Base-by-base conservation (phyloP, 1,140 invertebrate species). In the Drosophila hydei region DNA sequence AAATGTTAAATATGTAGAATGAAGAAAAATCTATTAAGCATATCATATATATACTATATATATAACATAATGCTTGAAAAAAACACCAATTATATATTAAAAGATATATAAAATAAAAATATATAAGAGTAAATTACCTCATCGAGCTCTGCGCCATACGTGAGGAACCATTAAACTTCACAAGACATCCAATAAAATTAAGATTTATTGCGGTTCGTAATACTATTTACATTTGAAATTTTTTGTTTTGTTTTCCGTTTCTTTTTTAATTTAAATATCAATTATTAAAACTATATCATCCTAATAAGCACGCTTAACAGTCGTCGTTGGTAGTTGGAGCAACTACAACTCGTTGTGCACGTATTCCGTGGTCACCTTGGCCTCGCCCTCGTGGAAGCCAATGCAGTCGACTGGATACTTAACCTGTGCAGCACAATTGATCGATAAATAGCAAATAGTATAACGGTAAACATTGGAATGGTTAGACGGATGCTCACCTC, bases 291-390 rank as follows among this genome's bases (percentile, higher is more conserved):
- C 78, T 85, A 81, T 72, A 40, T 75, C 54, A 52, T 75, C 71
- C 80, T 65, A 81, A 75, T 69, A 47, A 87, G 70, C 77, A 71
- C 67, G 33, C 70, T 48, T 59, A 42, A 55, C 40, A 56, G 25
- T 68, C 45, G 38, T 3, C 9, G 18, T 58, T 47, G 23, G 4
- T 11, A 54, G 18, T 27, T 23, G n/a, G 19, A 18, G 25, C 14
- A 36, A 71, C 75, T 94, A 95, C 72, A 96, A 92, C 92, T 96
- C 96, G 88, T 93, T 96, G 89, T 96, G 96, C 75, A 94, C 93
- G 59, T 95, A 95, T 93, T 96, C 96, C 25, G 95, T 96, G 21
- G 95, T 96, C 14, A 95, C 95, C 93, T 94, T 94, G 19, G 95
- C 91, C 91, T 97, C 96, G 90, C 96, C 95, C 90, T 95, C 94